Base-by-base conservation (phyloP, 2,888 invertebrate genomes). In the Lochmaea crataegi region DNA sequence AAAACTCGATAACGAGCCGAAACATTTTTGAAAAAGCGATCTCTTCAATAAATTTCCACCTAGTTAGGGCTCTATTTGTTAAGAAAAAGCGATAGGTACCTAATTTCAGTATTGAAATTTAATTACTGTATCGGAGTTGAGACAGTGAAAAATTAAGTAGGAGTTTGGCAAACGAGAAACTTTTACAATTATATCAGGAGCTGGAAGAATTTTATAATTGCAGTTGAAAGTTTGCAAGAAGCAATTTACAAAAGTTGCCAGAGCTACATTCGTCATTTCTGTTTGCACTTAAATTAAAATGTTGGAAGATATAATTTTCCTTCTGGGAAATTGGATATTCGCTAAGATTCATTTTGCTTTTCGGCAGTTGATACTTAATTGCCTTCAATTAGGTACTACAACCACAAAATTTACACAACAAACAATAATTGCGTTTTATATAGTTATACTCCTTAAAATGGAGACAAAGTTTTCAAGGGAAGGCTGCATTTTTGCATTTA, bases 131-230 rank as follows among this genome's bases (percentile, higher is more conserved):
- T 71, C 64, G 71, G 61, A 70, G 51, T 65, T 51, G 60, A 63
- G 68, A 71, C 71, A 70, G 68, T 71, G 74, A 74, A 74, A 74
- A 64, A 74, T 67, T 53, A 60, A 65, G 48, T 60, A 66, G 48
- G 61, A 71, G 58, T 72, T n/a, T 75, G 66, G 57, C 48, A 38
- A 61, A 61, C 61, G 56, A 72, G 65, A 45, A 75, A 73, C 71
- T 73, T 71, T 56, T 61, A 75, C 68, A 71, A 75, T 75, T 65
- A 75, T 75, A 68, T 73, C 65, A 48, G 48, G 65, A 68, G 53
- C 74, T 68, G 72, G 53, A 73, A 67, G 63, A 71, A 68, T 73
- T 75, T 71, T 75, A 68, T 75, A 75, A 72, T 75, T 72, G 70
- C 60, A 65, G 70, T 60, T 70, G 72, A 63, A 72, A 75, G 75